Evolutionary conservation across 35 echinoderm and acorn worm genomes (phyloP).

Genomic region (Apostichopus parvimensis): DNA sequence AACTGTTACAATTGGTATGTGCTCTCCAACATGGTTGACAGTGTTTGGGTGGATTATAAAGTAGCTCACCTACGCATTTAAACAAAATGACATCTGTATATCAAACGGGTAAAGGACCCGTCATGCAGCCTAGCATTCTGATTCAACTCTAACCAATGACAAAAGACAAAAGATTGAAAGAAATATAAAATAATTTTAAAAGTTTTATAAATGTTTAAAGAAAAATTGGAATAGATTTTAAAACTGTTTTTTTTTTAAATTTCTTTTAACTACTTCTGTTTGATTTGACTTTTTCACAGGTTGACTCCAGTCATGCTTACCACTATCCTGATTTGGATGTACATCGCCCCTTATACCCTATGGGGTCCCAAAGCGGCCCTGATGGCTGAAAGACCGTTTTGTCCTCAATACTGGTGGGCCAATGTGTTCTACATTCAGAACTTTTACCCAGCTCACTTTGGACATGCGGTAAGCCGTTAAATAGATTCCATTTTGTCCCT

Average conservation of each 20-base stretch:
- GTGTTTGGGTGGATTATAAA: too few species aligned
- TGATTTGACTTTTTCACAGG: neutral
- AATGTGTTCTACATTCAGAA: constrained; percentile 68
- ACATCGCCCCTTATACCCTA: constrained; percentile 47
- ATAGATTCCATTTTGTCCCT: neutral
- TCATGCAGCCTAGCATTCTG: too few species aligned
- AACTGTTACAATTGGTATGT: too few species aligned
- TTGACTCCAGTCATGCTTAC: constrained; percentile 50
- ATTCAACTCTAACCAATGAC: too few species aligned
- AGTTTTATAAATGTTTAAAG: too few species aligned
- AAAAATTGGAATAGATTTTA: neutral
- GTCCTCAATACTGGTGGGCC: constrained; percentile 61
- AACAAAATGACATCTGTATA: too few species aligned
- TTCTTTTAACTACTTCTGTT: neutral
- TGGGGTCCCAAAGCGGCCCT: constrained; percentile 44
- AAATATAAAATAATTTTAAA: too few species aligned
- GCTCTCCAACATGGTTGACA: too few species aligned
- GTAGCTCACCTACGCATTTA: too few species aligned
- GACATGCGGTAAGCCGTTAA: neutral
- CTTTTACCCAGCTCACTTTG: constrained; percentile 51
- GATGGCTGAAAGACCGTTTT: constrained; percentile 40
- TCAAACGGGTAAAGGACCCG: too few species aligned
- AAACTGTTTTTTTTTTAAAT: neutral
- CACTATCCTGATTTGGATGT: constrained; percentile 48
- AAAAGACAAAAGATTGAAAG: too few species aligned